phyloP scores from a whole-genome alignment of 2,113 vertebrate genomes.

The Xenus cinereus region DNA sequence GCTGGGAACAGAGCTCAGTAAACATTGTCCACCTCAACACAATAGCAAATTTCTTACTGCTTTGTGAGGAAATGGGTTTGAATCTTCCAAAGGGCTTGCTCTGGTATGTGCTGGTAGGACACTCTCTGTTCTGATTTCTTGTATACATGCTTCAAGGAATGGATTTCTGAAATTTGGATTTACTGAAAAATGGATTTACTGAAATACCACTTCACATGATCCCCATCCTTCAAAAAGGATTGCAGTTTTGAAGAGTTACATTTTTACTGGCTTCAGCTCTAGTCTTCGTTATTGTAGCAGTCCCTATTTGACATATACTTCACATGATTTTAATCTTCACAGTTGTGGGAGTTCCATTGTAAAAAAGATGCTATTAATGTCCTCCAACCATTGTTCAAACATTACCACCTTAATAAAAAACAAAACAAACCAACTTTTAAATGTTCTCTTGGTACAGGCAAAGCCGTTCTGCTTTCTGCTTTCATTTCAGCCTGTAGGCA shows the following conservation, averaged over 20 bases:
- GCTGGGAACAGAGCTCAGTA: neutral
- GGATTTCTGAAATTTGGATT: too few species aligned
- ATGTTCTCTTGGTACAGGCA: neutral
- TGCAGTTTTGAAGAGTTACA: neutral
- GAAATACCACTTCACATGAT: neutral
- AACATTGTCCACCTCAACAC: neutral
- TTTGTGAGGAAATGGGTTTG: neutral
- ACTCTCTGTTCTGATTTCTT: neutral
- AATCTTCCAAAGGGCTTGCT: neutral
- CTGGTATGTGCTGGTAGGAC: neutral
- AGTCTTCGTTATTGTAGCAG: neutral
- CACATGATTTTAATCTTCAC: constrained; percentile 5
- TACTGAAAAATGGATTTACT: neutral
- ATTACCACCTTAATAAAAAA: neutral
- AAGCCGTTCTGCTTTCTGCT: neutral
- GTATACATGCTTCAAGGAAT: neutral
- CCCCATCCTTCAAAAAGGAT: neutral
- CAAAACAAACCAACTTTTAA: constrained; percentile 12
- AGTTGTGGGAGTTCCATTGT: neutral
- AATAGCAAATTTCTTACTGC: neutral
- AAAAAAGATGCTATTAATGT: constrained; percentile 12
- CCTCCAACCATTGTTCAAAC: neutral
- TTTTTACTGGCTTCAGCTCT: neutral
- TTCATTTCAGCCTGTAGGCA: constrained; percentile 35
- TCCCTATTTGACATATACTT: neutral